Percentiles rank a stretch among this genome's conserved stretches.
These are phyloP conservation scores for Euphydryas editha DNA, from an alignment of 2,888 invertebrate species.

Conservation along the genomic window DNA sequence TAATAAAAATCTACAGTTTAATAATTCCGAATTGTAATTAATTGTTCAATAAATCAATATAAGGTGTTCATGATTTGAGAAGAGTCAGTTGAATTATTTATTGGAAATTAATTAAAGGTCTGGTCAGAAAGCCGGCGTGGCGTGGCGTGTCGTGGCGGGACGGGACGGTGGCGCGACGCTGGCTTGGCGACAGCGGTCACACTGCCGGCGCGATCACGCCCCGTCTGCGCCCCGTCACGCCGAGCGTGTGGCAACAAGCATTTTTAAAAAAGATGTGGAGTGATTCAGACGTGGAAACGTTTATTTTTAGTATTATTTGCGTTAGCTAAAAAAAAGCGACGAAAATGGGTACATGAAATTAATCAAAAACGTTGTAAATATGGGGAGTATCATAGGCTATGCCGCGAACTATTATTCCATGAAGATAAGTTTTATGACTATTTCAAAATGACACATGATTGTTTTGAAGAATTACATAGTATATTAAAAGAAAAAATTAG, in stretches of 20 bases:
- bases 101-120: too few relatives aligned
- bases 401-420: conserved; percentile 5
- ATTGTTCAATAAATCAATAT: too few relatives aligned
- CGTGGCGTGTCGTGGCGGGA: neutral
- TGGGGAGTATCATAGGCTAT: conserved; percentile 15
- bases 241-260: conserved; percentile 7
- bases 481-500: conserved; percentile 8
- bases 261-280: conserved; percentile 8
- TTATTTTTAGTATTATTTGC: conserved; percentile 12
- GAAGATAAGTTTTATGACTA: conserved; percentile 13
- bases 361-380: conserved; percentile 12
- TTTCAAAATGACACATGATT: conserved; percentile 7
- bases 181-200: conserved; percentile 7
- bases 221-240: neutral
- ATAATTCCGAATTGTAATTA: too few relatives aligned
- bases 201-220: conserved; percentile 3
- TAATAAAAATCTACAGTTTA: too few relatives aligned
- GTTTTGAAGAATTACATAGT: conserved; percentile 13
- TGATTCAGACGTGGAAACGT: conserved; percentile 13
- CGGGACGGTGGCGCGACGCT: conserved; percentile 1
- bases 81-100: too few relatives aligned
- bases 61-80: too few relatives aligned
- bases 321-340: conserved; percentile 10
- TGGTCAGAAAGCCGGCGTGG: too few relatives aligned
- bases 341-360: conserved; percentile 13